Percentiles rank a stretch among this genome's conserved stretches.
phyloP scores from a whole-genome alignment of 2,888 invertebrate genomes.

The Bombyx huttoni region DNA sequence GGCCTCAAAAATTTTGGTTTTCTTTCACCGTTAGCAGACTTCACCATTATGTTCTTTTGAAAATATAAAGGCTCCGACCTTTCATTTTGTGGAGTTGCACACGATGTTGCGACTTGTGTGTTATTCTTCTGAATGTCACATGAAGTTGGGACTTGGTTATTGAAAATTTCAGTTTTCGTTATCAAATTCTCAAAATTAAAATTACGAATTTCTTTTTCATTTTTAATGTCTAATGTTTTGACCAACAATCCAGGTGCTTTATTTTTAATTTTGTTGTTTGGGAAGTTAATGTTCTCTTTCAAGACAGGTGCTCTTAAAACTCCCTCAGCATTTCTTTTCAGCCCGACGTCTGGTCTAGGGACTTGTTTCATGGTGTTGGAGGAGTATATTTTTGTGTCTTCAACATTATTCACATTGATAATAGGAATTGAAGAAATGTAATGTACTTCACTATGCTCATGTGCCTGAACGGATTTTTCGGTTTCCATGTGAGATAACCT shows the following conservation, averaged over 20 bases:
- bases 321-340: slow-evolving; percentile 49
- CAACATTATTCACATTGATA: slow-evolving; percentile 53
- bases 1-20: slow-evolving; percentile 83
- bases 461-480: slow-evolving; percentile 30
- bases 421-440: slow-evolving; percentile 36
- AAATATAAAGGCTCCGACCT: slow-evolving; percentile 65
- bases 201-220: slow-evolving; percentile 46
- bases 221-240: slow-evolving; percentile 31
- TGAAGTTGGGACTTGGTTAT: slow-evolving; percentile 54
- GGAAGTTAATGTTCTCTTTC: slow-evolving; percentile 41
- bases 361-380: slow-evolving; percentile 28
- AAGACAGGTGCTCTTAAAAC: slow-evolving; percentile 36
- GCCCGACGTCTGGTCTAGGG: slow-evolving; percentile 31
- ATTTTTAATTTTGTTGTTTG: slow-evolving; percentile 30
- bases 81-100: slow-evolving; percentile 33
- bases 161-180: slow-evolving; percentile 66
- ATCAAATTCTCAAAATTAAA: slow-evolving; percentile 68
- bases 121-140: slow-evolving; percentile 56
- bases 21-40: slow-evolving; percentile 44
- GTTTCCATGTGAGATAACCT: slow-evolving; percentile 25
- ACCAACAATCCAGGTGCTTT: slow-evolving; percentile 22
- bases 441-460: slow-evolving; percentile 29
- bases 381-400: slow-evolving; percentile 38
- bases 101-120: slow-evolving; percentile 28
- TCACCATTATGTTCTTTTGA: slow-evolving; percentile 47